Percentiles rank a stretch among this genome's conserved stretches.
Evolutionary conservation across 2,888 invertebrate genomes (phyloP).

Genomic region (Stenodema calcarata): DNA sequence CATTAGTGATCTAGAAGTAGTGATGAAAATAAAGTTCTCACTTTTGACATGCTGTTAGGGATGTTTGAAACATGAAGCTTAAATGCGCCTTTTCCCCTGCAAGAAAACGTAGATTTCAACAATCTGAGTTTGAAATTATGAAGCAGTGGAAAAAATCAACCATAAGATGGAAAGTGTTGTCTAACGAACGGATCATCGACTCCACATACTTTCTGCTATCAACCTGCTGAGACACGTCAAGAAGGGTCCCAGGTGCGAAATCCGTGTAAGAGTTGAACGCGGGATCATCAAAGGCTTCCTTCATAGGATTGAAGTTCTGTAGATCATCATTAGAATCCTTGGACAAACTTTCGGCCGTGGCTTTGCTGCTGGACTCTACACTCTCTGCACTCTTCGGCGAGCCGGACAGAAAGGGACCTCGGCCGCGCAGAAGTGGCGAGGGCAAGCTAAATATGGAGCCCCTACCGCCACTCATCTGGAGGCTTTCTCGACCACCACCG

Average conservation of each 20-base stretch:
- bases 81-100: background rate
- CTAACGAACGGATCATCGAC: too few relatives aligned
- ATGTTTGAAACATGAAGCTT: constrained; percentile 13
- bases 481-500: too few relatives aligned
- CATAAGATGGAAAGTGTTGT: too few relatives aligned
- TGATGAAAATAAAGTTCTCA: background rate
- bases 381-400: background rate
- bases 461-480: too few relatives aligned
- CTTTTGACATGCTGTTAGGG: background rate
- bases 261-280: background rate
- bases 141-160: background rate
- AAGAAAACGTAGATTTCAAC: background rate
- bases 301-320: background rate
- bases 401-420: too few relatives aligned
- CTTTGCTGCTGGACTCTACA: background rate
- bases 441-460: too few relatives aligned
- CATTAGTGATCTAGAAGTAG: background rate
- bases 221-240: background rate
- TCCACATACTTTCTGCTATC: background rate
- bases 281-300: background rate
- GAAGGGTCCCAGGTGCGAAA: background rate
- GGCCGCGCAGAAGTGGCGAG: too few relatives aligned
- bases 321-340: background rate
- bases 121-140: too few relatives aligned
- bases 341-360: background rate